phyloP scores from a whole-genome alignment of 2,113 vertebrate genomes.

The Pionites leucogaster region DNA sequence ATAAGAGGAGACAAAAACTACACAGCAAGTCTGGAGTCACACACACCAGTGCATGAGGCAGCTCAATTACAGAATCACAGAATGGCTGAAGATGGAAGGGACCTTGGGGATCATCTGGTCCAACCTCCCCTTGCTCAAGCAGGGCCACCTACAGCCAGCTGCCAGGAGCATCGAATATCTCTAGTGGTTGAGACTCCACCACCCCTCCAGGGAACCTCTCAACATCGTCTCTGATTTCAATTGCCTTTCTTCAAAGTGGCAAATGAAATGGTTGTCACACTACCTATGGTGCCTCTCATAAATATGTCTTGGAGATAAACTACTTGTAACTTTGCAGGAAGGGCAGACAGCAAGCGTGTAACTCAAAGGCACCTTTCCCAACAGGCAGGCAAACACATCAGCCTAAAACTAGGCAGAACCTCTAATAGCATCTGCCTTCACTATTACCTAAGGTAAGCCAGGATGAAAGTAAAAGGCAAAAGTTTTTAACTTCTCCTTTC shows the following conservation, averaged over 20 bases:
- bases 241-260: background rate
- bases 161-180: background rate
- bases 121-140: background rate
- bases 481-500: background rate
- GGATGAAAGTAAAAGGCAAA: background rate
- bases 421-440: background rate
- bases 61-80: background rate
- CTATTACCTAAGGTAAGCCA: background rate
- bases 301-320: background rate
- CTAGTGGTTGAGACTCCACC: background rate
- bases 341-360: background rate
- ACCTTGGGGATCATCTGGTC: background rate
- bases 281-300: no score
- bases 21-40: background rate
- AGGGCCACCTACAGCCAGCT: background rate
- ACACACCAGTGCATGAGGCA: background rate
- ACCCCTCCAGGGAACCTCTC: background rate
- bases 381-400: background rate
- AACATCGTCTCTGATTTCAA: background rate
- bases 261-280: background rate
- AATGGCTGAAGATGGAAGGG: background rate
- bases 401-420: background rate
- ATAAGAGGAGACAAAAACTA: background rate
- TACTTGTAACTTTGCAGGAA: background rate
- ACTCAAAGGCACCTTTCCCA: background rate